phyloP scores from a whole-genome alignment of 2,797 vertebrate species.

The Microcaecilia unicolor region DNA sequence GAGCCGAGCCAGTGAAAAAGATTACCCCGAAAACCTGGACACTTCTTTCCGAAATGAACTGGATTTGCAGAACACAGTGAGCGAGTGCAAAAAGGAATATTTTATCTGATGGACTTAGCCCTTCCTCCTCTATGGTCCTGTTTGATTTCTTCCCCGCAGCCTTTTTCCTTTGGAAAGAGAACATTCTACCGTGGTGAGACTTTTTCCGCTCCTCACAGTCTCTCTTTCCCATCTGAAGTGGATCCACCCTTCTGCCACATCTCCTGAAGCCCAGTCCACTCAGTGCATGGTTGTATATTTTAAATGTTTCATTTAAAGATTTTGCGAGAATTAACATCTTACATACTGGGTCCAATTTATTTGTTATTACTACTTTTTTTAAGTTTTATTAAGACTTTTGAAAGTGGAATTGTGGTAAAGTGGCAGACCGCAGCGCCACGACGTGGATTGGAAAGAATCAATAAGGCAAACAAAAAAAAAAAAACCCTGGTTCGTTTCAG shows the following conservation, averaged over 20 bases:
- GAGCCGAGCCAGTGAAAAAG: constrained; percentile 67
- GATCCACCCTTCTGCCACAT: constrained; percentile 15
- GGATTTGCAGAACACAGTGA: constrained; percentile 80
- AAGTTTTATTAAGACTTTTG: too few relatives aligned
- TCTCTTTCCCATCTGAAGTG: constrained; percentile 24
- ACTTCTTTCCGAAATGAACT: constrained; percentile 63
- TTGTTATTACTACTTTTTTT: too few relatives aligned
- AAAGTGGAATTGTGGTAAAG: too few relatives aligned
- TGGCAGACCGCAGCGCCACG: too few relatives aligned
- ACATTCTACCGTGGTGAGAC: constrained; percentile 26
- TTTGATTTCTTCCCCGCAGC: not conserved
- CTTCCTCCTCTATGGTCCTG: constrained; percentile 15
- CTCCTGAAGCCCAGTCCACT: too few relatives aligned
- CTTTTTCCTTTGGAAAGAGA: constrained; percentile 21
- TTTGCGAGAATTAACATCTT: constrained; percentile 16
- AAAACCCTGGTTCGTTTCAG: too few relatives aligned
- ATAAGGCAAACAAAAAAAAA: too few relatives aligned
- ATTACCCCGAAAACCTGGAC: constrained; percentile 71
- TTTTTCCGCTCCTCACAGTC: constrained; percentile 22
- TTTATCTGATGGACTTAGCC: constrained; percentile 74
- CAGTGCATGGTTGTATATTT: constrained; percentile 9
- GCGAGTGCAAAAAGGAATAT: constrained; percentile 88
- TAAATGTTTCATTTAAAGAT: constrained; percentile 11
- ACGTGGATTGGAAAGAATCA: too few relatives aligned
- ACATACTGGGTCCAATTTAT: too few relatives aligned